Evolutionary conservation across 2,113 vertebrate genomes (phyloP), one percentile per base, ranked within the genome.

Genomic region (Oceanites oceanicus): DNA sequence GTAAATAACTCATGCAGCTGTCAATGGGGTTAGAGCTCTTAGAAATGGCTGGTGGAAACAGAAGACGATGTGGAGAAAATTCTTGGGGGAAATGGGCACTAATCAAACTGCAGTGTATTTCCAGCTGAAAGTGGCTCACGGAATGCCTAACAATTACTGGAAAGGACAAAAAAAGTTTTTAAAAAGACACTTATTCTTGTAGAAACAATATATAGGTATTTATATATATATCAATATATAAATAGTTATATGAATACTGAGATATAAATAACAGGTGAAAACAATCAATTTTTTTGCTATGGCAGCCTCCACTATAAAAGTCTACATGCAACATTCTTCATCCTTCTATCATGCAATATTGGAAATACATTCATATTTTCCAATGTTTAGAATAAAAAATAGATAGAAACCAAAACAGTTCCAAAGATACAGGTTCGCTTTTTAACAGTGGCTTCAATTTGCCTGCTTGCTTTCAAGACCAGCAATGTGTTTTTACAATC

Each of bases 1-100:
- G 74, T 88, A 91, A 95, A 80, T 93, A 94, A 96, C 84, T 93
- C 55, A 34, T n/a, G 66, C 32, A 55, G 84, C 83, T 97, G 92
- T 81, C 96, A 92, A 32, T 65, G 76, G 66, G 74, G 74, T 62
- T 95, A 73, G 29, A 92, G 74, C 76, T 90, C 77, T 79, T 52
- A 36, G 77, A 80, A 87, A 93, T 59, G 86, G 58, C 70, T 88
- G 63, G 55, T 91, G 89, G 71, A 40, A 94, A 94, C 20, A 79
- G 58, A 92, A 88, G 90, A 87, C 8, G 5, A 86, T 36, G 23
- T 47, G 47, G 71, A 96, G 66, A 62, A 76, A 86, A 91, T 30
- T 79, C 89, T 66, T 4, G 0, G 23, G 49, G 32, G 42, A 55
- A 91, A 85, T 6, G 27, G 53, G 26, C 50, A 59, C 91, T 95